Base-by-base conservation (phyloP, 2,888 invertebrate species). In the Drosophila meridiana region DNA sequence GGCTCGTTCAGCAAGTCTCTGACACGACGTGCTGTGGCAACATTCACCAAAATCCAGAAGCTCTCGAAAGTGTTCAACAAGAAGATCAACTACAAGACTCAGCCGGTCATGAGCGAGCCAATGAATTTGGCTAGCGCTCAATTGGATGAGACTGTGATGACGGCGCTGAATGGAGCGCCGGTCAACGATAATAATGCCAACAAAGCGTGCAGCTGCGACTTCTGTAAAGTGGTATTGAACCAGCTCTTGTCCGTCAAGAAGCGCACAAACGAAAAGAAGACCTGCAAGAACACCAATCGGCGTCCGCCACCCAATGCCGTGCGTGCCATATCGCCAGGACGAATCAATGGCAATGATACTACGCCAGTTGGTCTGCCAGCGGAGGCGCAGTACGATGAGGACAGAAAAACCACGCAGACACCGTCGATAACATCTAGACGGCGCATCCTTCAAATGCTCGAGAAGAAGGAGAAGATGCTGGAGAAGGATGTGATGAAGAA, bases 1-100 rank as follows among this genome's bases (percentile, higher is more conserved):
- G 43, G 47, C 4, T 69, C 76, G 1, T 60, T 79, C 32, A 69
- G 65, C 32, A 77, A 76, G 32, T 8, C 62, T 2, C 14, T 77
- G 0, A 61, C 76, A 1, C 76, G 72, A 1, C 67, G 56, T 13
- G 81, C 78, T 32, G 78, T 62, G 26, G 81, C 78, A 9, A 73
- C 78, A 34, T 60, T 68, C 20, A 64, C 52, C 40, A 72, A 80
- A 57, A 65, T 78, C 45, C 73, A 81, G 32, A 78, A 68, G 36
- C 45, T 78, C 1, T 77, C 78, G 2, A 80, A 60, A 47, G 73
- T 56, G 6, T 68, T 80, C n/a, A 71, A 78, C 42, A 80, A 76
- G 56, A 78, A 78, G 55, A 34, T 67, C 3, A 67, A 63, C 8
- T 43, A 45, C 14, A 80, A 75, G 30, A 20, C 42, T 1, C 1